Conservation (phyloP, 2,888 invertebrate genomes). For the Carabus problematicus region DNA sequence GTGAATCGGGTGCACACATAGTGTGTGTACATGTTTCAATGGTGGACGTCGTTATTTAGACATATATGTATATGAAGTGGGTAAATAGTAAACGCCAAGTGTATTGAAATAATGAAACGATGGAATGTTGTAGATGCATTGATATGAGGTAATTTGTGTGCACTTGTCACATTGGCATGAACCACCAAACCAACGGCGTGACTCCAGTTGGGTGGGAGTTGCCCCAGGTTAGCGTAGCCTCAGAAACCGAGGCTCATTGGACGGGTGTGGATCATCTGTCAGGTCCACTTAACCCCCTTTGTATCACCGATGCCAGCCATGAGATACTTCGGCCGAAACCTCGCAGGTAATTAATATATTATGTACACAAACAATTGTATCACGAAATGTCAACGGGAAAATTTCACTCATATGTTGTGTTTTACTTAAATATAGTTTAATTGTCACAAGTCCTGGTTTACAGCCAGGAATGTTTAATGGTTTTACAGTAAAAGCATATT, state of each 20-base stretch:
- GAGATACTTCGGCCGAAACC: slow-evolving; percentile 88
- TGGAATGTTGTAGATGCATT: slow-evolving; percentile 5
- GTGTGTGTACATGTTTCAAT: slow-evolving; percentile 27
- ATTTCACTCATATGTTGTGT: slow-evolving; percentile 6
- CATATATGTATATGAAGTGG: background rate
- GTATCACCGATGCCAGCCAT: slow-evolving; percentile 78
- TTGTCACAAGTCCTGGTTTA: background rate
- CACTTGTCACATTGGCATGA: slow-evolving; percentile 34
- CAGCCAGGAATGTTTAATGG: slow-evolving; percentile 22
- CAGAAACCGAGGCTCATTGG: slow-evolving; percentile 55
- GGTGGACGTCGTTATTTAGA: background rate
- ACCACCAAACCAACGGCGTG: slow-evolving; percentile 46
- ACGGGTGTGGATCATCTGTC: slow-evolving; percentile 67
- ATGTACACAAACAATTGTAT: background rate
- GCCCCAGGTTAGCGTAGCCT: slow-evolving; percentile 50
- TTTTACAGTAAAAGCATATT: slow-evolving; percentile 38
- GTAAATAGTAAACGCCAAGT: background rate
- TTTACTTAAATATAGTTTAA: slow-evolving; percentile 9
- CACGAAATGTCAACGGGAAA: background rate
- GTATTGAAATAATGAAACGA: background rate
- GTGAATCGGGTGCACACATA: slow-evolving; percentile 22
- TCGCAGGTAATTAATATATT: slow-evolving; percentile 68
- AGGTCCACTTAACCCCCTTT: slow-evolving; percentile 69
- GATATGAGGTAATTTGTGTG: slow-evolving; percentile 14
- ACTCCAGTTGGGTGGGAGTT: slow-evolving; percentile 55